Evolutionary conservation across 2,888 invertebrate genomes (phyloP).

Genomic region (Xestia ashworthii): DNA sequence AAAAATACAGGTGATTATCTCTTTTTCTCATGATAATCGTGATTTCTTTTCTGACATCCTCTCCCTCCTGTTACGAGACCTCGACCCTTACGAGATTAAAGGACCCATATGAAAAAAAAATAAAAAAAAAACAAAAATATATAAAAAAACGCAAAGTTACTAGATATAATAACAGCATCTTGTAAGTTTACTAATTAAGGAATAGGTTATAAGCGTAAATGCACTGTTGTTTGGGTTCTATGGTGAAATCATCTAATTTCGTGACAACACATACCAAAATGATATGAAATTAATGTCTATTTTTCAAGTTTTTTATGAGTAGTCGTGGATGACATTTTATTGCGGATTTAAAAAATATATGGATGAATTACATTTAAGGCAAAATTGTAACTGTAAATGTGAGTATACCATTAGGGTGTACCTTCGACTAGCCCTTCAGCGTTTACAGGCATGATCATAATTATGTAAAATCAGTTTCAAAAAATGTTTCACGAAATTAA

Average conservation of each 20-base stretch:
- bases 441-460: too few relatives aligned
- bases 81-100: not conserved
- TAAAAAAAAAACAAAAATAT: too few relatives aligned
- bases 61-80: not conserved
- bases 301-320: not conserved
- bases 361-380: too few relatives aligned
- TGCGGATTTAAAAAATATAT: not conserved
- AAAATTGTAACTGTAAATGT: not conserved
- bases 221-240: not conserved
- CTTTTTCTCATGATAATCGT: not conserved
- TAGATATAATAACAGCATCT: slow-evolving; percentile 9
- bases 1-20: not conserved
- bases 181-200: not conserved
- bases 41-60: not conserved
- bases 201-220: not conserved
- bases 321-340: not conserved
- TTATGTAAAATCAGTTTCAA: too few relatives aligned
- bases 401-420: not conserved
- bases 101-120: not conserved
- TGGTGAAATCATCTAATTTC: not conserved
- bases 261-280: not conserved
- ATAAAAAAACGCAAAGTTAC: not conserved
- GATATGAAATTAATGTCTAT: not conserved
- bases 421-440: too few relatives aligned
- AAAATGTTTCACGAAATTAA: too few relatives aligned